Evolutionary conservation across 2,797 vertebrate species (phyloP).

Genomic region (Trachops cirrhosus): DNA sequence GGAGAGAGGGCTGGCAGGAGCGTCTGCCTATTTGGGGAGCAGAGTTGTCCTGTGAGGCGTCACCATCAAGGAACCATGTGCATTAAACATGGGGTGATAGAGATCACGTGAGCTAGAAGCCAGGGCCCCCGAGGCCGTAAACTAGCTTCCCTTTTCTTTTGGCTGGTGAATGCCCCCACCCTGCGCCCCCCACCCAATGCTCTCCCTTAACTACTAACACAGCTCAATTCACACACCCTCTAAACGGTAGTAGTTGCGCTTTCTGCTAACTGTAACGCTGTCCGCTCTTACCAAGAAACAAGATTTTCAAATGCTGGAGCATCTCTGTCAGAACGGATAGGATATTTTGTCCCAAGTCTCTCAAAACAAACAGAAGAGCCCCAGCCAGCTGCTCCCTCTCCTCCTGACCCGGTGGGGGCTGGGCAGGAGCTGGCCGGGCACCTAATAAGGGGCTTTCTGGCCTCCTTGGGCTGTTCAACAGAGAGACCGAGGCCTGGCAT

Average conservation of each 20-base stretch:
- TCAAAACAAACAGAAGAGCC: conserved; percentile 42
- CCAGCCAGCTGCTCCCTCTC: conserved; percentile 43
- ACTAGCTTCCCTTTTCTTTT: not conserved
- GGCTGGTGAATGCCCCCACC: not conserved
- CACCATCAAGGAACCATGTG: conserved; percentile 7
- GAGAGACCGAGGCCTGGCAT: not conserved
- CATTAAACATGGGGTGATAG: not conserved
- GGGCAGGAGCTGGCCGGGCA: conserved; percentile 17
- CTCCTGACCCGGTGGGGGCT: conserved; percentile 64
- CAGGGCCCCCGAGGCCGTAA: not conserved
- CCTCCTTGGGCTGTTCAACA: not conserved
- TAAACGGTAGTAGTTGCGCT: conserved; percentile 70
- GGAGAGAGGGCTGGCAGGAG: not conserved
- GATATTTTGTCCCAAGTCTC: conserved; percentile 69
- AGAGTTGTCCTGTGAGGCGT: not conserved
- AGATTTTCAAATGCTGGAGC: conserved; percentile 70
- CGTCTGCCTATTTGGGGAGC: not conserved
- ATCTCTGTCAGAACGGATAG: conserved; percentile 65
- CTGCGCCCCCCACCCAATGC: not conserved
- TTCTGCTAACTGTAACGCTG: conserved; percentile 72
- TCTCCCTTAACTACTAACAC: conserved; percentile 72
- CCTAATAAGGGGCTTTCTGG: conserved; percentile 12
- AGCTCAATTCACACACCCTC: conserved; percentile 53
- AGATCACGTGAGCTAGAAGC: not conserved
- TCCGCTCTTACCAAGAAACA: conserved; percentile 76